These are phyloP conservation scores for Polydrusus cervinus DNA, from an alignment of 2,888 invertebrate genomes.

Conservation along the genomic window DNA sequence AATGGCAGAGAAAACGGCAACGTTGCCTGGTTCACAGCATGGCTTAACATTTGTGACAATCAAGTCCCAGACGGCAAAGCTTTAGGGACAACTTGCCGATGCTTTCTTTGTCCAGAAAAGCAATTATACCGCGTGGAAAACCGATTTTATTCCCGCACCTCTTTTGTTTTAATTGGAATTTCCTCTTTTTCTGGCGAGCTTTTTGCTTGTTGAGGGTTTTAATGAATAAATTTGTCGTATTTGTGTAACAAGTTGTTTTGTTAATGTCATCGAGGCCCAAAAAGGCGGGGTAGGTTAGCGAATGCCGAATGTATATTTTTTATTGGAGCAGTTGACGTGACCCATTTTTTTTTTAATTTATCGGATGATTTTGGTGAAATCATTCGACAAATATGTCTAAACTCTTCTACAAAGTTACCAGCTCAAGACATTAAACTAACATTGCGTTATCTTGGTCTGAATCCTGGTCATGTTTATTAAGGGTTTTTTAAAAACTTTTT, in stretches of 20 bases:
- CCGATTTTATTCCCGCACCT: conserved; percentile 32
- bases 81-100: conserved; percentile 13
- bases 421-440: no score
- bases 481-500: no score
- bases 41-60: no score
- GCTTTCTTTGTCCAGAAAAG: conserved; percentile 19
- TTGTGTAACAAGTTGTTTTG: conserved; percentile 35
- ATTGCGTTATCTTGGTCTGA: no score
- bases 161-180: conserved; percentile 30
- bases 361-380: background rate
- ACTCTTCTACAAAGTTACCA: no score
- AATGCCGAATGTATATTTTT: background rate
- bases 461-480: no score
- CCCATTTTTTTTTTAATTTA: background rate
- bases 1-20: no score
- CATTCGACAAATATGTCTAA: no score
- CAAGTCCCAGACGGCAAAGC: background rate
- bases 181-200: conserved; percentile 20
- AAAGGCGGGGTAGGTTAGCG: background rate
- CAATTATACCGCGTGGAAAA: conserved; percentile 17
- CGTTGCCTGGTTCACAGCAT: no score
- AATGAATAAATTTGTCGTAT: conserved; percentile 45
- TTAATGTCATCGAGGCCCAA: conserved; percentile 1
- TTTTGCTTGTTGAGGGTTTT: conserved; percentile 31
- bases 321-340: background rate